Conservation (phyloP, 2,888 invertebrate species). For the Eurois occulta region DNA sequence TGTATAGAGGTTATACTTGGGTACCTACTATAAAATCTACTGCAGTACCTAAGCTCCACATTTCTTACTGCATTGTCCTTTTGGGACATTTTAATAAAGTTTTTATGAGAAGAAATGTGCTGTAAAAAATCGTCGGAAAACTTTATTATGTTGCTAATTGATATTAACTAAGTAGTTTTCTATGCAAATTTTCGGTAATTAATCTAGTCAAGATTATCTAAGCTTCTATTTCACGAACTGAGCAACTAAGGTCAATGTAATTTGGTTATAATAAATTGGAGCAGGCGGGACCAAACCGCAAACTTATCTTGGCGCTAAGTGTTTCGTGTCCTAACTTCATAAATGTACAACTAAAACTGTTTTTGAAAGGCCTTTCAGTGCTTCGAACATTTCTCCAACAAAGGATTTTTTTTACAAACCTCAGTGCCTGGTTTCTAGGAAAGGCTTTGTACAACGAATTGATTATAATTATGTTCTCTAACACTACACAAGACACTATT, state of each 20-base stretch:
- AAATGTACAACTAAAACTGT: background rate
- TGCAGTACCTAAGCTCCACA: slow-evolving; percentile 7
- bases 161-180: slow-evolving; percentile 7
- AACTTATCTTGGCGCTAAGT: background rate
- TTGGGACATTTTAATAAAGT: slow-evolving; percentile 31
- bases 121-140: background rate
- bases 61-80: slow-evolving; percentile 27
- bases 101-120: background rate
- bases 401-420: background rate
- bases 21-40: slow-evolving; percentile 22
- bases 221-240: slow-evolving; percentile 10
- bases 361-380: background rate
- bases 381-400: background rate
- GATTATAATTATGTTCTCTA: background rate
- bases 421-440: background rate
- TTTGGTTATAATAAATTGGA: slow-evolving; percentile 5
- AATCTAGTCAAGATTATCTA: slow-evolving; percentile 2
- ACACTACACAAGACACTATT: background rate
- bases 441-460: background rate
- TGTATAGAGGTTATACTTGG: background rate
- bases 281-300: background rate
- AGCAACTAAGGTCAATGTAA: background rate
- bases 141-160: no score
- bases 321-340: background rate
- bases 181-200: slow-evolving; percentile 14